Conservation (phyloP, 2,888 invertebrate genomes). For the Aporophyla lueneburgensis region DNA sequence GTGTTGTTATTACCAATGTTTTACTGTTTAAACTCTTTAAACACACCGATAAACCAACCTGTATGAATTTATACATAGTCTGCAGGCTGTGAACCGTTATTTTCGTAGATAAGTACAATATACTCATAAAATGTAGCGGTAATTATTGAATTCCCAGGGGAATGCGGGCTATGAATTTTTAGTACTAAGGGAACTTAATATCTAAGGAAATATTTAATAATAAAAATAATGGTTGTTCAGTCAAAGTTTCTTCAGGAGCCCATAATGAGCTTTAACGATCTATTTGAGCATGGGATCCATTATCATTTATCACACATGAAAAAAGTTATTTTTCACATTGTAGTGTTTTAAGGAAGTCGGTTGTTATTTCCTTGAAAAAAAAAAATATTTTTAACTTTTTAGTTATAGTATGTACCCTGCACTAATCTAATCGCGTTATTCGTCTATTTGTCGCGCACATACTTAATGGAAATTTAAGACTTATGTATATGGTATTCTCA, state of each 20-base stretch:
- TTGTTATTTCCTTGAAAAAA: no score
- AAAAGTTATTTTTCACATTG: no score
- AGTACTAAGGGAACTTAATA: no score
- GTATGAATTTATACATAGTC: background rate
- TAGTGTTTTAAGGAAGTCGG: no score
- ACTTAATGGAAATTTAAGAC: no score
- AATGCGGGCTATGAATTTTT: slow-evolving; percentile 25
- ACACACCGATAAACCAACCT: background rate
- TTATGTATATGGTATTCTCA: no score
- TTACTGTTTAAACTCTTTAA: background rate
- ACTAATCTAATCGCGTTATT: no score
- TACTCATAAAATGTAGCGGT: background rate
- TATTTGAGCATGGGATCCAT: background rate
- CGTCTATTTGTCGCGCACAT: no score
- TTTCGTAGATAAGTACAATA: background rate
- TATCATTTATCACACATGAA: background rate
- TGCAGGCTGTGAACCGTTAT: slow-evolving; percentile 10
- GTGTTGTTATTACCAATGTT: background rate
- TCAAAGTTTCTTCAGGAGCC: background rate
- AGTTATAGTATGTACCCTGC: no score
- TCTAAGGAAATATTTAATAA: no score
- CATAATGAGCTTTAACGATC: background rate
- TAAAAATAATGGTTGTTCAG: background rate
- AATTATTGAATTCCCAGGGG: background rate
- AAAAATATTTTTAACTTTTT: no score